phyloP scores from a whole-genome alignment of 2,888 invertebrate species.

The Mylabris sibirica region DNA sequence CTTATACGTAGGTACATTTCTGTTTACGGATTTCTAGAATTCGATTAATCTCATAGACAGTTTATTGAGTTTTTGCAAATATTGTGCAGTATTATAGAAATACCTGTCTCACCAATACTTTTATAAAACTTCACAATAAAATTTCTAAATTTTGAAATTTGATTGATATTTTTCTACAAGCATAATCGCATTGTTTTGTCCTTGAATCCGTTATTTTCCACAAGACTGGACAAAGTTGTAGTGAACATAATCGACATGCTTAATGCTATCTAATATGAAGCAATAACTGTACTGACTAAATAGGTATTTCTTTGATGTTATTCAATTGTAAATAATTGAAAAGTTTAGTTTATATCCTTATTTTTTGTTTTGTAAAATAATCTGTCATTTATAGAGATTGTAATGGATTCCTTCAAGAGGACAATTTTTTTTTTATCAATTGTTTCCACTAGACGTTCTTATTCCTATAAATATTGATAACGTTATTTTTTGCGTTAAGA shows the following conservation, averaged over 20 bases:
- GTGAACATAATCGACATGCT: neutral
- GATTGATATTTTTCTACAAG: neutral
- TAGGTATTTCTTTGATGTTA: constrained; percentile 9
- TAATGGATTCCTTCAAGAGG: constrained; percentile 14
- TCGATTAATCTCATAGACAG: neutral
- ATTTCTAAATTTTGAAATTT: too few species aligned
- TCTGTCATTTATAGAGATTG: neutral
- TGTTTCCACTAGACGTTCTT: constrained; percentile 30
- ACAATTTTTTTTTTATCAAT: constrained; percentile 30
- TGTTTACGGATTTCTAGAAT: neutral
- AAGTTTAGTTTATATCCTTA: neutral
- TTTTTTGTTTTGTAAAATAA: too few species aligned
- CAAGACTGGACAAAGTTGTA: neutral
- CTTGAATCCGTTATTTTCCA: constrained; percentile 6
- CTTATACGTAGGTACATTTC: too few species aligned
- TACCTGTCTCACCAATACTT: too few species aligned
- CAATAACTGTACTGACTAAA: neutral
- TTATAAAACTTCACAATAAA: too few species aligned
- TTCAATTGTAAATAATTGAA: constrained; percentile 14
- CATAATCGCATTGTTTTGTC: neutral
- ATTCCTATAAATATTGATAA: constrained; percentile 34
- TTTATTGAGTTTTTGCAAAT: neutral
- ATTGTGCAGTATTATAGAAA: neutral
- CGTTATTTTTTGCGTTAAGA: constrained; percentile 17
- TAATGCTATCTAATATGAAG: neutral